These are phyloP conservation scores for Antrozous pallidus DNA, from an alignment of 2,797 vertebrate species.

Conservation along the genomic window DNA sequence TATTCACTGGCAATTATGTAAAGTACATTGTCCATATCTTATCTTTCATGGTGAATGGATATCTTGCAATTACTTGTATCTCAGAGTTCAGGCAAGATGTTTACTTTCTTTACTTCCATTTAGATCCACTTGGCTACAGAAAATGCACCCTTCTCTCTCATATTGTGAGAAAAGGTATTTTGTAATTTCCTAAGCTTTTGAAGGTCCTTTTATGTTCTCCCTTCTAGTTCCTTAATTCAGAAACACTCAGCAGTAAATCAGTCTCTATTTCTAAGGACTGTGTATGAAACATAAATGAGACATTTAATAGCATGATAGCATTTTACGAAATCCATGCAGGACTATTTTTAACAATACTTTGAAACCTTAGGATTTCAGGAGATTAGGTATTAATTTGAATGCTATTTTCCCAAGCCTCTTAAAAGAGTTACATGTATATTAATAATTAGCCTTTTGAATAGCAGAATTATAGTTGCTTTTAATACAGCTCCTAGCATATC, in stretches of 20 bases:
- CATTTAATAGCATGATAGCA: neutral
- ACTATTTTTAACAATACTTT: neutral
- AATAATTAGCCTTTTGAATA: neutral
- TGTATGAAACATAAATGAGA: constrained; percentile 21
- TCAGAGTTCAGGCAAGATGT: neutral
- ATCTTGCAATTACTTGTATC: neutral
- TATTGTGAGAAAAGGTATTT: neutral
- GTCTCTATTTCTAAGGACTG: neutral
- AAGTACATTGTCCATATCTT: neutral
- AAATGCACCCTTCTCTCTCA: neutral
- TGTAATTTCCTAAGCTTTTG: neutral
- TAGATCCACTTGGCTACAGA: neutral
- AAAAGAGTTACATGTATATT: neutral
- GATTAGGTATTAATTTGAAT: constrained; percentile 9
- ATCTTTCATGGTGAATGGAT: neutral
- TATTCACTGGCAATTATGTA: neutral
- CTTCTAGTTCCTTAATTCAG: neutral
- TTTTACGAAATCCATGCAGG: neutral
- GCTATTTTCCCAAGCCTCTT: constrained; percentile 5
- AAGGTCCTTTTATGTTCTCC: neutral
- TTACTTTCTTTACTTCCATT: neutral
- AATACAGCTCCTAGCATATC: neutral
- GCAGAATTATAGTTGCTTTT: neutral
- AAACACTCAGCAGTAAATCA: neutral
- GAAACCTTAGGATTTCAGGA: neutral